Base-by-base conservation (phyloP, 2,888 invertebrate genomes). In the Heliconius sara region DNA sequence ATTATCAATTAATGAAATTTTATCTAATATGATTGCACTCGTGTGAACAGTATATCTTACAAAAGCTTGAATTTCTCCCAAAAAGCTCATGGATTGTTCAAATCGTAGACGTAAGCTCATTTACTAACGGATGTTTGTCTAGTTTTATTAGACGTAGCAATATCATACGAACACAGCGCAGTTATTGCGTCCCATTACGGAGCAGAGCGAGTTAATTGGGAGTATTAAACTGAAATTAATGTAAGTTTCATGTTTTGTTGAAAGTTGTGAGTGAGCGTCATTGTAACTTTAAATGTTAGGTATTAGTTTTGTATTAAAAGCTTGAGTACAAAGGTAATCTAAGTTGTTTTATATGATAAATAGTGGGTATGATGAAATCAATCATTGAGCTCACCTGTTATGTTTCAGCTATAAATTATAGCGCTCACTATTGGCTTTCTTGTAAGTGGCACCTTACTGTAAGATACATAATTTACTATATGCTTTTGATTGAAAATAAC, bases 211-310 rank as follows among this genome's bases (percentile, higher is more conserved):
- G 82, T 82, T 84, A 83, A 85, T 85, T 84, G 83, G 81, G 76
- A 82, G 67, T 80, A 78, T 78, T 80, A 79, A 84, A 84, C 84
- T 83, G 77, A 82, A 83, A 84, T 85, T 85, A 83, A 85, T 84
- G 82, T 78, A 77, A 81, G 79, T 81, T 83, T 81, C 83, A 76
- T 84, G 82, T 84, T 83, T 83, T 84, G 83, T 79, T 83, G 81
- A 81, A 82, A 83, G 77, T 82, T 81, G 76, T 75, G 73, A 83
- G 75, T 81, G 80, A 19, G 0, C 19, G 52, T 84, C 81, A 77
- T 82, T 84, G 80, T 77, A 84, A 82, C 82, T 85, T 84, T 82
- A 83, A 78, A 60, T 74, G 74, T 83, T 34, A 60, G 66, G 76
- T 78, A 76, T 81, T 77, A 78, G 81, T 81, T 83, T 76, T 75